Percentiles rank a stretch among this genome's conserved stretches.
Conservation (phyloP, 2,888 invertebrate species). For the Caenorhabditis macrosperma region DNA sequence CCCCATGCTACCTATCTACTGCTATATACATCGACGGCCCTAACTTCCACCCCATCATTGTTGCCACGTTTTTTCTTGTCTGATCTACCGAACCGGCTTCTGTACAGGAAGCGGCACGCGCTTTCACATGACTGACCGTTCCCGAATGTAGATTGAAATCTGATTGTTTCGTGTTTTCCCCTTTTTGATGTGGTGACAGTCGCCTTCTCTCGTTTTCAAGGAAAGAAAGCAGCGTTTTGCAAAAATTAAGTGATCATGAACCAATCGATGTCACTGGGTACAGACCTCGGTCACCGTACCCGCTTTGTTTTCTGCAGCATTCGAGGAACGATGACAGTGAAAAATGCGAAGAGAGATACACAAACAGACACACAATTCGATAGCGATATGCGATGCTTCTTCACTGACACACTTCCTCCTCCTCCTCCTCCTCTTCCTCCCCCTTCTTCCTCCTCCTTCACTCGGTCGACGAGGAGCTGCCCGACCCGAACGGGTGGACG, state of each 20-base stretch:
- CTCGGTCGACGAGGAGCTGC: background rate
- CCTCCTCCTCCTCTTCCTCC: background rate
- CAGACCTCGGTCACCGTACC: no score
- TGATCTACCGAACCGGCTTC: background rate
- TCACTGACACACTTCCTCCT: background rate
- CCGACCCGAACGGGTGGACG: background rate
- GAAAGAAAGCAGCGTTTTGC: background rate
- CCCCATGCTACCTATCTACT: no score
- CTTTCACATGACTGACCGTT: background rate
- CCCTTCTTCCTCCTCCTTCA: background rate
- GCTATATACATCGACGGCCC: no score
- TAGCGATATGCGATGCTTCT: background rate
- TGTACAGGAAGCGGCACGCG: background rate
- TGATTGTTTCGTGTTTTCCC: conserved; percentile 20
- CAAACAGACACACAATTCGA: background rate
- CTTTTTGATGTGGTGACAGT: background rate
- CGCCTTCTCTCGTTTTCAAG: background rate
- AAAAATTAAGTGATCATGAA: background rate
- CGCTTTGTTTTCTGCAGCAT: no score
- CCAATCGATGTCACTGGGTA: no score
- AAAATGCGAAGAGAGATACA: background rate
- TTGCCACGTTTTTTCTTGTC: background rate
- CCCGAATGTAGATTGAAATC: conserved; percentile 17
- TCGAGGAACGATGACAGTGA: background rate
- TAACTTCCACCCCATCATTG: background rate